phyloP scores from a whole-genome alignment of 64 coral and sea anemone genomes.

The Montipora cactus region DNA sequence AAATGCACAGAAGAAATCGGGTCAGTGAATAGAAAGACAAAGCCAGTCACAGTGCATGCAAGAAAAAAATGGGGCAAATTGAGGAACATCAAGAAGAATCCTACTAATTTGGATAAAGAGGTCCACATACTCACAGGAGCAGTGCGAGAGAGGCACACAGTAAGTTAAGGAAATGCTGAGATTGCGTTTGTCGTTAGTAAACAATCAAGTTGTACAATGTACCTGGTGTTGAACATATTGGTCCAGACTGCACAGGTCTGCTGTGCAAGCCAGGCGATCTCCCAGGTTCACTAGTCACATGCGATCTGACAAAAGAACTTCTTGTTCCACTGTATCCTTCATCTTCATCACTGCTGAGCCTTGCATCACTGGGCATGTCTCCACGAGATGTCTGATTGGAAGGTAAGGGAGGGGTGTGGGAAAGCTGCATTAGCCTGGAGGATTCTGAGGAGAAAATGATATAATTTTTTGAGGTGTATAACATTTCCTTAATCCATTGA shows the following conservation, averaged over 20 bases:
- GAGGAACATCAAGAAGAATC: no score
- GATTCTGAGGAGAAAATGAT: background rate
- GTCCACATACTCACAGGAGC: no score
- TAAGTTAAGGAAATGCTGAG: no score
- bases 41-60: no score
- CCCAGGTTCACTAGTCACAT: background rate
- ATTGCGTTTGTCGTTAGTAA: background rate
- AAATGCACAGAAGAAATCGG: no score
- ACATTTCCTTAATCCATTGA: no score
- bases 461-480: no score
- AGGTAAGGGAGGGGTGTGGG: conserved; percentile 10
- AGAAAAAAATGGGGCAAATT: no score
- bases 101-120: no score
- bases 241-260: conserved; percentile 42
- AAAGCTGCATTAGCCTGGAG: conserved; percentile 28
- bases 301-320: conserved; percentile 12
- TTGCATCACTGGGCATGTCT: conserved; percentile 41
- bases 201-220: background rate
- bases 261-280: conserved; percentile 25
- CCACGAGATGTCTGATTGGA: background rate
- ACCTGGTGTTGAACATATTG: conserved; percentile 41
- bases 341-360: conserved; percentile 24
- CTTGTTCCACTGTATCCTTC: conserved; percentile 7
- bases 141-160: no score
- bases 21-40: no score